A percentile compares a stretch with the other conserved stretches of the same genome.
Evolutionary conservation across 2,888 invertebrate species (phyloP).

Genomic region (Leptura quadrifasciata): DNA sequence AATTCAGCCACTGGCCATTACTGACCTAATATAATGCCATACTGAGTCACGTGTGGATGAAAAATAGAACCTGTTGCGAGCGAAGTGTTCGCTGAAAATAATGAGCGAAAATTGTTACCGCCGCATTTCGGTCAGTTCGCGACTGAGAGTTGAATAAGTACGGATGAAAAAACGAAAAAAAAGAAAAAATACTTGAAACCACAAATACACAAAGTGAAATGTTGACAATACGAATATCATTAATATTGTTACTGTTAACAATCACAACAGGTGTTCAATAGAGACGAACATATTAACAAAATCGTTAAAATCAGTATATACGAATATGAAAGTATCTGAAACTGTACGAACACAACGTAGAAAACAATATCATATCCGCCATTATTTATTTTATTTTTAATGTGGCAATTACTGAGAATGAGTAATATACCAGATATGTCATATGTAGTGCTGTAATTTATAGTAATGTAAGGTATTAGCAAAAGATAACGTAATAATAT

Average conservation of each 20-base stretch:
- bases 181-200: too few relatives aligned
- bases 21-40: conserved; percentile 36
- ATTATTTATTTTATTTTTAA: not conserved
- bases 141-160: not conserved
- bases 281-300: not conserved
- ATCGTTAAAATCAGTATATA: not conserved
- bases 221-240: too few relatives aligned
- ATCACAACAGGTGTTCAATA: not conserved
- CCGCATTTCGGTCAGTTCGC: not conserved
- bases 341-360: not conserved
- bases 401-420: not conserved
- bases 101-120: conserved; percentile 10
- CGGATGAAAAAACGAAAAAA: not conserved
- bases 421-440: not conserved
- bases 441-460: not conserved
- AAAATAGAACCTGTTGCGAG: conserved; percentile 41
- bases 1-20: conserved; percentile 36
- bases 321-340: not conserved
- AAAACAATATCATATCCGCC: conserved; percentile 1
- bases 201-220: too few relatives aligned
- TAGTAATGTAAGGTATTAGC: not conserved
- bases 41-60: conserved; percentile 36
- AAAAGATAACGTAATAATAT: not conserved
- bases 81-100: conserved; percentile 1
- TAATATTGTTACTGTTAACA: not conserved